Evolutionary conservation across 2,888 invertebrate genomes (phyloP).

Genomic region (Ophonus ardosiacus): DNA sequence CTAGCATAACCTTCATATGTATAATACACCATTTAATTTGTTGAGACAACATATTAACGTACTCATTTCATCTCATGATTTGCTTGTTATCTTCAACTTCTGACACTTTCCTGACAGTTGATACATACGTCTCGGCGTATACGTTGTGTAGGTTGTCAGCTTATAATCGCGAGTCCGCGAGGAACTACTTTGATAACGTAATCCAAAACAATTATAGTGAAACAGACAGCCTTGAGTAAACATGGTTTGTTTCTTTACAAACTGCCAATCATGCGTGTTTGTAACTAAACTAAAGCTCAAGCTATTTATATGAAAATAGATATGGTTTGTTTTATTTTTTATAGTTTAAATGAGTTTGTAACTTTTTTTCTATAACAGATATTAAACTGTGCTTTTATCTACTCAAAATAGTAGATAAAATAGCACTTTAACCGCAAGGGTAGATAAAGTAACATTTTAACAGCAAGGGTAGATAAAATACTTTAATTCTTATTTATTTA

Average conservation of each 20-base stretch:
- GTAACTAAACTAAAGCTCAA: background rate
- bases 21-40: background rate
- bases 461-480: too few species aligned
- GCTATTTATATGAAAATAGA: background rate
- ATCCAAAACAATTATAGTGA: background rate
- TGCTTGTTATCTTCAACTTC: background rate
- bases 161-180: background rate
- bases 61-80: background rate
- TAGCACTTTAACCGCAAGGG: too few species aligned
- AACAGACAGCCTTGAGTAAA: background rate
- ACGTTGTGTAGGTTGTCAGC: background rate
- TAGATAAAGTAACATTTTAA: too few species aligned
- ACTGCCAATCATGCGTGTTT: background rate
- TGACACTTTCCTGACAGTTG: background rate
- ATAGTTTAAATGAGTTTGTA: too few species aligned
- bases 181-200: background rate
- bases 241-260: background rate
- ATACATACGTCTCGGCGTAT: background rate
- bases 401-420: too few species aligned
- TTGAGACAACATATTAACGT: background rate
- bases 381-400: too few species aligned
- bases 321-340: too few species aligned
- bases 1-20: too few species aligned
- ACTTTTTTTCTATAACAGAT: too few species aligned
- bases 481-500: too few species aligned